Percentiles rank a stretch among this genome's conserved stretches.
Conservation (phyloP, 2,797 vertebrate genomes). For the Paedocypris micromegethes region DNA sequence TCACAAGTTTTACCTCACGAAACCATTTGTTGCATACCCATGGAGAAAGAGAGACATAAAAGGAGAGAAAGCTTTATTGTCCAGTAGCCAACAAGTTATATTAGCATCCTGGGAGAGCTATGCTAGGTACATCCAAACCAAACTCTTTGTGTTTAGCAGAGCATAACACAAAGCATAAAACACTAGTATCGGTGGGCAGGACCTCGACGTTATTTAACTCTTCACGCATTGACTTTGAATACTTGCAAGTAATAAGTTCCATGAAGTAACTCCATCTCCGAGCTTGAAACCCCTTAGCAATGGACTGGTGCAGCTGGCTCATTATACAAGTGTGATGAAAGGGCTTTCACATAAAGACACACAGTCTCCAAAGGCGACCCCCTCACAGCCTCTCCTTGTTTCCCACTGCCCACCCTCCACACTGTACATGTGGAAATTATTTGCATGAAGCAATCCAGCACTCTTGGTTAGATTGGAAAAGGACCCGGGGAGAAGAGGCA, state of each 20-base stretch:
- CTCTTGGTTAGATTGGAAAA: constrained; percentile 50
- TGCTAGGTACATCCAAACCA: constrained; percentile 37
- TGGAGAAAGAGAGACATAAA: constrained; percentile 48
- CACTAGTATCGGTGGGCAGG: too few species aligned
- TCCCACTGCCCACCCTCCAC: constrained; percentile 13
- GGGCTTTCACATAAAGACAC: constrained; percentile 53
- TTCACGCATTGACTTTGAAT: too few species aligned
- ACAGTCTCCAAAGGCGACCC: constrained; percentile 41
- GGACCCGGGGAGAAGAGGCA: constrained; percentile 46
- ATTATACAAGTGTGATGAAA: constrained; percentile 59
- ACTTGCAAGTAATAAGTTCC: constrained; percentile 44
- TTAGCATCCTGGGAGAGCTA: constrained; percentile 44
- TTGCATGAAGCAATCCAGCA: constrained; percentile 44
- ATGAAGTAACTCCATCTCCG: constrained; percentile 42
- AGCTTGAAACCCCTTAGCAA: constrained; percentile 22
- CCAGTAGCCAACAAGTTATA: constrained; percentile 57
- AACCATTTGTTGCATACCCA: constrained; percentile 49
- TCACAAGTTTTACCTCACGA: constrained; percentile 40
- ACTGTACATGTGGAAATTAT: constrained; percentile 63
- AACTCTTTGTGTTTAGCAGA: constrained; percentile 35
- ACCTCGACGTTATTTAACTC: too few species aligned
- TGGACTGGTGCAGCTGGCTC: constrained; percentile 52
- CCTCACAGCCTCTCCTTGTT: constrained; percentile 20
- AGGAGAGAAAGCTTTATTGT: constrained; percentile 58
- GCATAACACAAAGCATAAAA: constrained; percentile 13